phyloP scores from a whole-genome alignment of 2,888 invertebrate genomes.

The Stenchaetothrips biformis region DNA sequence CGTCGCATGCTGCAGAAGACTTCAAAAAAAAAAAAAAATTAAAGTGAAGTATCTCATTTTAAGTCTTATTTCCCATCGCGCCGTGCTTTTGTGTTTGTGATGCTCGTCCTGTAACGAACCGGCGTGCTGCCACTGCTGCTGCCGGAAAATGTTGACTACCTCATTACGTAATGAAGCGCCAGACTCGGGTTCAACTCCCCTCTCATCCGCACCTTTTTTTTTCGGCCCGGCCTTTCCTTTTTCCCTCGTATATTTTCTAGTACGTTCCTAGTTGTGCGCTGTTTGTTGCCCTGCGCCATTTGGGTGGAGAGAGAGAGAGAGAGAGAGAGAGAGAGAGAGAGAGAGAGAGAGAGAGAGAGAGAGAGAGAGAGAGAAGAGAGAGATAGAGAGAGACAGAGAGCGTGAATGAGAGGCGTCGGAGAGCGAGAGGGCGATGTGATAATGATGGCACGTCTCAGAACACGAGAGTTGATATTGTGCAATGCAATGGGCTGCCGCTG shows the following conservation, averaged over 20 bases:
- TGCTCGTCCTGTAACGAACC: conserved; percentile 12
- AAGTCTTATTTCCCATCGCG: not conserved
- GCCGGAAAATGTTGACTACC: conserved; percentile 1
- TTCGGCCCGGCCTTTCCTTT: not conserved
- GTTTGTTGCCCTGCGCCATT: not conserved
- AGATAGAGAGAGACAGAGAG: not conserved
- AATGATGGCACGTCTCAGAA: too few relatives aligned
- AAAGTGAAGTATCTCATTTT: not conserved
- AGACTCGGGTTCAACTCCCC: not conserved
- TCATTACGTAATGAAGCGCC: conserved; percentile 10
- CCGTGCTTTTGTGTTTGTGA: not conserved
- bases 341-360: not conserved
- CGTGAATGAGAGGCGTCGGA: too few relatives aligned
- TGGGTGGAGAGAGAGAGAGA: not conserved
- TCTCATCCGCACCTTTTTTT: not conserved
- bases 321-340: not conserved
- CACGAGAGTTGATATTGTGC: too few relatives aligned
- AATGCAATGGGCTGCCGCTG: not conserved
- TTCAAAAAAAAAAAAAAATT: too few relatives aligned
- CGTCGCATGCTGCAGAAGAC: too few relatives aligned
- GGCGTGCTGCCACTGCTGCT: not conserved
- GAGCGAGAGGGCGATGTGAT: too few relatives aligned
- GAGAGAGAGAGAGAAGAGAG: not conserved
- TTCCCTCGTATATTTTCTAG: not conserved
- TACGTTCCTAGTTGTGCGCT: not conserved